Base-by-base conservation (phyloP, 2,888 invertebrate species). In the Panopea generosa region DNA sequence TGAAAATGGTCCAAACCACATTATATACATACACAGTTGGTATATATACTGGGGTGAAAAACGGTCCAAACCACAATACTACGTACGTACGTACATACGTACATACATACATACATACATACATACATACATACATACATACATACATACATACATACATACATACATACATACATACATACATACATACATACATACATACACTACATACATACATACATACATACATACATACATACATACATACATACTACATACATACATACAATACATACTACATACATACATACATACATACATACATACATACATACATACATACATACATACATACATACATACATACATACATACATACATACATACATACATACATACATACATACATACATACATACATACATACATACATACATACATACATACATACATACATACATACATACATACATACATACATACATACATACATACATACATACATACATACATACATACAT, bases 401-500 rank as follows among this genome's bases (percentile, higher is more conserved):
- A 40, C 40, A 16, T 16, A 40, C 40, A 16, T 16, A 40, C 40
- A 16, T 16, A 40, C 40, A 16, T 16, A 40, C 40, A 16, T 16
- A 40, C 40, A 16, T 16, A 40, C 40, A 16, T 16, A 40, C 40
- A 16, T 16, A 40, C 40, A 16, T 16, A 40, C 40, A 16, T 16
- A 40, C 40, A 16, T 16, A 40, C 40, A 16, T 16, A 40, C 40
- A 16, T 16, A 40, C 40, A 16, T 16, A 40, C 40, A 16, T 16
- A 40, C 40, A 16, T 16, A 40, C 22, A 26, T n/a, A 45, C 18
- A 33, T 26, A 18, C 26, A 22, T 38, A 52, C 52, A 52, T 24
- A 52, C 52, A 52, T 24, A 52, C 52, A 52, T 24, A 52, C 52
- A 52, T 24, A 52, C 52, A 52, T 24, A 52, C 52, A 52, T 24